Base-by-base conservation (phyloP, 2,888 invertebrate species). In the Monopis laevigella region DNA sequence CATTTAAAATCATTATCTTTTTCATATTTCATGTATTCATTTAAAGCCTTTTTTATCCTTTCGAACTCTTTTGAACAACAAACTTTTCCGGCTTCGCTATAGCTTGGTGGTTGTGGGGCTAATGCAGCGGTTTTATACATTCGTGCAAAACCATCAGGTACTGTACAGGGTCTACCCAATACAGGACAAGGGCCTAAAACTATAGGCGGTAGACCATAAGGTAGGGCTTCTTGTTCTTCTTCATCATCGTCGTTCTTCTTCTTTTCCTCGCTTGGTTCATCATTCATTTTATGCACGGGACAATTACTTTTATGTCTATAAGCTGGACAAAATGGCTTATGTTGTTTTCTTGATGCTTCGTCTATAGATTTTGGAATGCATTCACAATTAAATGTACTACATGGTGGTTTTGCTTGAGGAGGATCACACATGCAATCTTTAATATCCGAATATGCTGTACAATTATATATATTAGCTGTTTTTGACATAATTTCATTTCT, bases 11-110 rank as follows among this genome's bases (percentile, higher is more conserved):
- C 78, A 39, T 66, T 47, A 2, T 63, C 65, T 50, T 75, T 75
- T 30, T 72, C 68, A 40, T 65, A 46, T 43, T 59, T 67, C 65
- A 69, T 67, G 38, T 77, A 78, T 24, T 74, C 71, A 43, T 63
- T 65, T 6, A 80, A 53, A 1, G 74, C 75, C 45, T 69, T 73
- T 57, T 70, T 78, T 40, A 80, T 74, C 55, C 77, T 62, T 43
- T 78, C 68, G 40, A 62, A 80, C 50, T 80, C 78, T 48, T 70
- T 77, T 1, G 80, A 75, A 50, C 80, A 80, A 47, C 80, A 80
- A 5, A 80, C 65, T 61, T 78, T 78, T 4, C 78, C 78, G 2
- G 70, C 70, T 14, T 72, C 64, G 36, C 62, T 65, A 45, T 71
- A 72, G 46, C 75, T 78, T 0, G 68, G 65, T 5, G 74, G 77